These are phyloP conservation scores for Acanthosoma haemorrhoidale DNA, from an alignment of 2,888 invertebrate species.

Conservation along the genomic window DNA sequence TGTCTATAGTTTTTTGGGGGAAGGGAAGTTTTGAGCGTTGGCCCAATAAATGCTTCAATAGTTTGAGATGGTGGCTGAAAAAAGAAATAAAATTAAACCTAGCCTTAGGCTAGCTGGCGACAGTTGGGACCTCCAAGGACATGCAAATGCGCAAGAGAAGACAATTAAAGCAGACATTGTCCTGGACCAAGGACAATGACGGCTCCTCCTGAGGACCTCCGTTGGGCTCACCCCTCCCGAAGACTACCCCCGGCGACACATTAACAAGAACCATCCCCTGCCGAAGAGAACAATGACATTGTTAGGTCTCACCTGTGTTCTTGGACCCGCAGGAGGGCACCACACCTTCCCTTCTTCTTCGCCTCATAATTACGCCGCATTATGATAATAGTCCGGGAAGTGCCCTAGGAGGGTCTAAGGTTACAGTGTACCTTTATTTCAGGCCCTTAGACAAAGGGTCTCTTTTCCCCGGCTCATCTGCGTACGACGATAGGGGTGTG, in stretches of 20 bases:
- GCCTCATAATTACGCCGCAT: constrained; percentile 9
- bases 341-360: constrained; percentile 5
- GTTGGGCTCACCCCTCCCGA: background rate
- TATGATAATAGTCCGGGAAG: background rate
- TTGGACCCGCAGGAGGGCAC: constrained; percentile 5
- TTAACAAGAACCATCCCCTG: background rate
- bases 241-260: background rate
- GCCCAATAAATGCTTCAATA: too few relatives aligned
- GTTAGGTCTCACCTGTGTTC: constrained; percentile 4
- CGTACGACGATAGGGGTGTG: background rate
- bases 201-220: background rate
- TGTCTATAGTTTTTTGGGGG: too few relatives aligned
- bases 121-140: background rate
- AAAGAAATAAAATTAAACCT: too few relatives aligned
- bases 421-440: background rate
- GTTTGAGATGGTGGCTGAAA: too few relatives aligned
- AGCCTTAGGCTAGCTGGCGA: too few relatives aligned
- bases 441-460: constrained; percentile 11
- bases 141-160: background rate
- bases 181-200: background rate
- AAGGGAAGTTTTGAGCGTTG: too few relatives aligned
- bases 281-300: background rate
- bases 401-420: background rate
- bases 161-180: constrained; percentile 1
- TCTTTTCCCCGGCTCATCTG: background rate